phyloP scores from a whole-genome alignment of 1,140 invertebrate species.

The Brachionus asplanchnoidis region DNA sequence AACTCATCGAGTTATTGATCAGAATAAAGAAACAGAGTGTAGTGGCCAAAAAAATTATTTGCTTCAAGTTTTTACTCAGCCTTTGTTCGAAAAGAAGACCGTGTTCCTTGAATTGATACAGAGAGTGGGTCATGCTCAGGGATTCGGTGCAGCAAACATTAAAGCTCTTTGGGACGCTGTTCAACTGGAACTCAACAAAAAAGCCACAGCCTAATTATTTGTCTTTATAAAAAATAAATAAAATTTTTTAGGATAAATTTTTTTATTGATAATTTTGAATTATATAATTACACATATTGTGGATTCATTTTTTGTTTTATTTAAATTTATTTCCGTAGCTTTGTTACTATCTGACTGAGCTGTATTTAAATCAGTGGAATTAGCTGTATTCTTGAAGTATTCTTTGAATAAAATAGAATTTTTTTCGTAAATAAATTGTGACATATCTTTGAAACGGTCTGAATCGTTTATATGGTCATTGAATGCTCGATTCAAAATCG shows the following conservation, averaged over 20 bases:
- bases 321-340: background rate
- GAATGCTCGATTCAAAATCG: background rate
- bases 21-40: background rate
- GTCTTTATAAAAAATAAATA: background rate
- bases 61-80: constrained; percentile 61
- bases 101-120: constrained; percentile 62
- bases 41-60: constrained; percentile 54
- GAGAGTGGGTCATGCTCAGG: constrained; percentile 56
- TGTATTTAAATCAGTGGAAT: background rate
- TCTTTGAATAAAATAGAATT: constrained; percentile 3
- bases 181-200: constrained; percentile 40
- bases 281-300: constrained; percentile 21
- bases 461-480: background rate
- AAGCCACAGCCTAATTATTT: background rate
- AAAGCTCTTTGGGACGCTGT: constrained; percentile 58
- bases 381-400: background rate
- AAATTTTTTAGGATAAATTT: background rate
- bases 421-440: constrained; percentile 4
- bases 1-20: background rate
- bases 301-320: constrained; percentile 1
- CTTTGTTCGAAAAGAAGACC: constrained; percentile 57
- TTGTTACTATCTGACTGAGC: background rate
- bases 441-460: constrained; percentile 16
- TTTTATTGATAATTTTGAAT: background rate
- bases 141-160: constrained; percentile 62